phyloP scores from a whole-genome alignment of 2,113 vertebrate species.

The human region DNA sequence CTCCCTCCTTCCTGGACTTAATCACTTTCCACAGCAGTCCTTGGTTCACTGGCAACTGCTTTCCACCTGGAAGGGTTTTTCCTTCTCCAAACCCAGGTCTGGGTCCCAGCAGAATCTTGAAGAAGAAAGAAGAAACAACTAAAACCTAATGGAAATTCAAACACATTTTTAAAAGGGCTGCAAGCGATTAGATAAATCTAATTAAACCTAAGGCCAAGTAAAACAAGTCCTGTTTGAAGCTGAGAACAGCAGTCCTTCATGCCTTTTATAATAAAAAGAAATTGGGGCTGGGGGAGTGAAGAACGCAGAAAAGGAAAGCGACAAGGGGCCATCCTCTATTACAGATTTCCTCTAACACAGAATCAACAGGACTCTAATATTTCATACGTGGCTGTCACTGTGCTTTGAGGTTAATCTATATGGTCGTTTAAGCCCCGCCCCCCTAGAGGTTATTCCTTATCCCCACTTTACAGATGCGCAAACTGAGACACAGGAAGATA shows the following conservation, averaged over 20 bases:
- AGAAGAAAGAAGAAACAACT: slow-evolving; percentile 16
- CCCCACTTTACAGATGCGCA: slow-evolving; percentile 39
- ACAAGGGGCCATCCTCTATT: background rate
- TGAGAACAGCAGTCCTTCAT: background rate
- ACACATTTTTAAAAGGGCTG: background rate
- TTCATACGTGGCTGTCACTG: background rate
- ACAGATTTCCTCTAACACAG: background rate
- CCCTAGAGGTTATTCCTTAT: background rate
- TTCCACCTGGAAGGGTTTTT: background rate
- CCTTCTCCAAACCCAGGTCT: background rate
- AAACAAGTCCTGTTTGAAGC: background rate
- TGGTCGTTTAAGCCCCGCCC: background rate
- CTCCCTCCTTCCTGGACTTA: background rate
- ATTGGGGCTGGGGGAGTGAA: background rate
- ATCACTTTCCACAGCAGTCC: background rate
- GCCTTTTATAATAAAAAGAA: background rate
- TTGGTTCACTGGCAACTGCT: background rate
- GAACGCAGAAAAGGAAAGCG: background rate
- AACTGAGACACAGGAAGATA: background rate
- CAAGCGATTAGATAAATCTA: background rate
- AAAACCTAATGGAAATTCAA: slow-evolving; percentile 43
- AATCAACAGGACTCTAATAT: background rate
- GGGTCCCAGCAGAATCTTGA: background rate
- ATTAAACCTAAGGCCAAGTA: background rate
- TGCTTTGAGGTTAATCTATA: background rate